Conservation (phyloP, 2,113 vertebrate species). For the Otus sunia region DNA sequence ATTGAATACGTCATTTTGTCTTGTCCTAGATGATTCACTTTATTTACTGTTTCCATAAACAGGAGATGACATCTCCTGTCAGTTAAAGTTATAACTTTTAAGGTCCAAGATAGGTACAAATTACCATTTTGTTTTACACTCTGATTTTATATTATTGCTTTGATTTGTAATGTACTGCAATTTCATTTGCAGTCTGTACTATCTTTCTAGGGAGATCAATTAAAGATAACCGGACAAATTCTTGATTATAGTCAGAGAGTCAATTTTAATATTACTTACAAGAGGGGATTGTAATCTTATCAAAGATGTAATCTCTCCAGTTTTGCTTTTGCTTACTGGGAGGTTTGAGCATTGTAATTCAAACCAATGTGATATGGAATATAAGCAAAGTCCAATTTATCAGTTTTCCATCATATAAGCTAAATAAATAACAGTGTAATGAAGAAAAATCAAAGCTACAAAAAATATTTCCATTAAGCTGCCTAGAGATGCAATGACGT, state of each 20-base stretch:
- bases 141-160: constrained; percentile 31
- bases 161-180: constrained; percentile 36
- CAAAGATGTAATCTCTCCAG: constrained; percentile 55
- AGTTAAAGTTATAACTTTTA: neutral
- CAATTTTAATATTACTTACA: constrained; percentile 69
- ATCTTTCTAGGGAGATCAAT: constrained; percentile 66
- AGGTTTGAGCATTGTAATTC: constrained; percentile 45
- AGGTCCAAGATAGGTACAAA: constrained; percentile 9
- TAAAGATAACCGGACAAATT: constrained; percentile 71
- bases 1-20: neutral
- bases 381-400: constrained; percentile 29
- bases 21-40: neutral
- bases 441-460: constrained; percentile 34
- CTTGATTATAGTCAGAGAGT: constrained; percentile 60
- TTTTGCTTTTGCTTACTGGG: constrained; percentile 44
- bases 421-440: constrained; percentile 61
- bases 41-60: neutral
- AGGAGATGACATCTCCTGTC: neutral
- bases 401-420: neutral
- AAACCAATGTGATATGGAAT: constrained; percentile 48
- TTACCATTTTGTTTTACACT: neutral
- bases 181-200: constrained; percentile 35
- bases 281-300: constrained; percentile 51
- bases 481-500: neutral
- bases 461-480: neutral